These are phyloP conservation scores for Pterocles burchelli DNA, from an alignment of 2,113 vertebrate species.

Conservation along the genomic window DNA sequence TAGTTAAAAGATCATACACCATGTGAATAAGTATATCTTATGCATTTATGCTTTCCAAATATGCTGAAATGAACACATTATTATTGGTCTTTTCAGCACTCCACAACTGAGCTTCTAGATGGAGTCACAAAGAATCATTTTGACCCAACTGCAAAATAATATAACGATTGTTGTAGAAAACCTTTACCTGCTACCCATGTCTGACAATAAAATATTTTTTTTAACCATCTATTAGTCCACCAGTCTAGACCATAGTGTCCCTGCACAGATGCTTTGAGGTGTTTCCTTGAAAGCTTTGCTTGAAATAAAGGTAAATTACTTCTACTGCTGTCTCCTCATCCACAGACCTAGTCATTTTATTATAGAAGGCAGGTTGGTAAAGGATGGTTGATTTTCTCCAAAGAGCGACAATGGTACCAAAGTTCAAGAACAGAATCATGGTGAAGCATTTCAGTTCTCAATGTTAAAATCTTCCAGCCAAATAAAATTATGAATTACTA, in stretches of 20 bases:
- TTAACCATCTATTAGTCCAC: background rate
- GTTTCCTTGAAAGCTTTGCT: background rate
- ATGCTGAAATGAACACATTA: fast-evolving
- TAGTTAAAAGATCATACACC: background rate
- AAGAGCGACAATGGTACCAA: background rate
- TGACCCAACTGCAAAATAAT: background rate
- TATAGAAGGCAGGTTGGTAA: background rate
- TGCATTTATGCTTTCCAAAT: background rate
- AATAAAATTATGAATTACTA: background rate
- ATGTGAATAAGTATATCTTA: background rate
- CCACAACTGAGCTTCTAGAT: background rate
- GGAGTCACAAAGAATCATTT: background rate
- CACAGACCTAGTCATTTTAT: background rate
- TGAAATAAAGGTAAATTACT: background rate
- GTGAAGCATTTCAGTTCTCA: background rate
- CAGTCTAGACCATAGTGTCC: background rate
- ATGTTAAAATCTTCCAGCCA: background rate
- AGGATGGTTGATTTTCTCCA: background rate
- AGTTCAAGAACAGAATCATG: background rate
- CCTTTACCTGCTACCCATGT: background rate
- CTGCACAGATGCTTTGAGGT: background rate
- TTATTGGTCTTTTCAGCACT: background rate
- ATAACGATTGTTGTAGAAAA: background rate
- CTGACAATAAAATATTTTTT: background rate
- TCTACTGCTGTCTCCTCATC: background rate